A percentile compares a stretch with the other conserved stretches of the same genome.
phyloP scores from a whole-genome alignment of 2,797 vertebrate species.

The Manis javanica region DNA sequence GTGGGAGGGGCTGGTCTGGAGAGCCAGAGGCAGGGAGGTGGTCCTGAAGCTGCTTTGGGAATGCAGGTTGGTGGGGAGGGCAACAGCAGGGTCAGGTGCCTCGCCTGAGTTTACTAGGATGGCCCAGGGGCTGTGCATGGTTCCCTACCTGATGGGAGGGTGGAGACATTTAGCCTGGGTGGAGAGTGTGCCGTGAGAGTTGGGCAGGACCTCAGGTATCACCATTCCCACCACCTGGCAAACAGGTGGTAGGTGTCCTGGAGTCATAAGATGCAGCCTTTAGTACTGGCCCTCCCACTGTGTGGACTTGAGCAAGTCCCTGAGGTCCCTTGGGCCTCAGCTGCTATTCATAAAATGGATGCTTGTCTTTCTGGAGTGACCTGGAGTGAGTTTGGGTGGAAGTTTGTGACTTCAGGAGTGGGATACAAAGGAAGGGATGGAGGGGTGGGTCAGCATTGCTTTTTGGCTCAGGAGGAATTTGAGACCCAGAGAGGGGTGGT shows the following conservation, averaged over 20 bases:
- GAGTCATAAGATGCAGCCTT: neutral
- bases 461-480: neutral
- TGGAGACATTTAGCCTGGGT: neutral
- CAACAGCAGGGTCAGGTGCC: neutral
- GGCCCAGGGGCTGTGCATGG: rapidly evolving
- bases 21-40: neutral
- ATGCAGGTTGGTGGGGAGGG: neutral
- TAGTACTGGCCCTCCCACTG: neutral
- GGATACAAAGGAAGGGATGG: neutral
- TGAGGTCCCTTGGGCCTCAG: neutral
- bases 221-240: neutral
- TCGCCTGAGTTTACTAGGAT: neutral
- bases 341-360: neutral
- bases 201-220: neutral
- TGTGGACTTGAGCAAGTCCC: neutral
- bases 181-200: neutral
- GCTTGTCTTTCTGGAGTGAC: neutral
- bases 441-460: neutral
- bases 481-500: neutral
- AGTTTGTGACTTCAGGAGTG: neutral
- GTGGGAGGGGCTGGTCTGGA: neutral
- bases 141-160: neutral
- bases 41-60: neutral
- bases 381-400: neutral
- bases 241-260: neutral